Conservation (phyloP, 2,113 vertebrate genomes). For the rat (Rattus norvegicus) region GRCr8 NC_086020.1:127833501-127834000, state of each 20-base stretch:
- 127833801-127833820: background rate
- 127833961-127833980: background rate
- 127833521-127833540: background rate
- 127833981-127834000: background rate
- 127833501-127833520: background rate
- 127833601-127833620: background rate
- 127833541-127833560: background rate
- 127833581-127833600: background rate
- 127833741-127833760: background rate
- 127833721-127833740: background rate
- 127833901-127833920: background rate
- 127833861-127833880: background rate
- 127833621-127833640: background rate
- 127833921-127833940: background rate
- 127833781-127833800: background rate
- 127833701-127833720: background rate
- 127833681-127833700: background rate
- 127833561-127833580: too few species aligned
- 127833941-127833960: background rate
- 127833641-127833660: background rate
- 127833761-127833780: background rate
- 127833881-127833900: background rate
- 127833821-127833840: background rate
- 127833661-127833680: background rate
- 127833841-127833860: background rate